Percentiles rank a stretch among this genome's conserved stretches.
These are phyloP conservation scores for Elymnias hypermnestra DNA, from an alignment of 1,140 invertebrate species.

Conservation along the genomic window DNA sequence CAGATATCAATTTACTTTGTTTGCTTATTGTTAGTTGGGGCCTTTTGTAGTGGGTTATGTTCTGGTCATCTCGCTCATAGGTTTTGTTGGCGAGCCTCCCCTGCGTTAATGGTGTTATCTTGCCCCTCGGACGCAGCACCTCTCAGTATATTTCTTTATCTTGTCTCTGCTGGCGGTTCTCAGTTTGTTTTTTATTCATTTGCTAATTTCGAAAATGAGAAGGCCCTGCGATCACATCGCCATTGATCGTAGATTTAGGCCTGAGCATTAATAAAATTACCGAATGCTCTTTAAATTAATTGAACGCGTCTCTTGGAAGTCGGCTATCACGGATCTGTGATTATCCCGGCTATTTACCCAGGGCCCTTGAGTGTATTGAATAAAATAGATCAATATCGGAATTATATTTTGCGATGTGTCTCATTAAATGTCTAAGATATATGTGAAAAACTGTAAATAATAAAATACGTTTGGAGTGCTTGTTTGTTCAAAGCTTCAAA, in stretches of 20 bases:
- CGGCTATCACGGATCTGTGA: constrained; percentile 53
- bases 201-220: constrained; percentile 75
- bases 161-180: constrained; percentile 65
- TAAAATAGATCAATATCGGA: constrained; percentile 16
- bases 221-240: constrained; percentile 59
- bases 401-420: constrained; percentile 8
- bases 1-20: constrained; percentile 24
- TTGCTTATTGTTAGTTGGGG: constrained; percentile 14
- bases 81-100: constrained; percentile 56
- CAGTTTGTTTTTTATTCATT: constrained; percentile 59
- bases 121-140: constrained; percentile 66
- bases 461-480: too few relatives aligned
- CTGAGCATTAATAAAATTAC: constrained; percentile 70
- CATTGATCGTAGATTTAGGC: constrained; percentile 66
- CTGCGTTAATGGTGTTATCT: constrained; percentile 74
- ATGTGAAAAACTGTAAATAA: too few relatives aligned
- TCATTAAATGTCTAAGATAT: constrained; percentile 1
- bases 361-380: constrained; percentile 5
- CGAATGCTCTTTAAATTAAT: constrained; percentile 72
- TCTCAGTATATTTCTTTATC: constrained; percentile 75
- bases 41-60: constrained; percentile 18
- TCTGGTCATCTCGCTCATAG: constrained; percentile 46
- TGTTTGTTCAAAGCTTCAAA: too few relatives aligned
- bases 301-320: constrained; percentile 58
- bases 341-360: constrained; percentile 21